Percentiles rank a stretch among this genome's conserved stretches.
phyloP scores from a whole-genome alignment of 2,113 vertebrate genomes.

The Meleagris gallopavo region DNA sequence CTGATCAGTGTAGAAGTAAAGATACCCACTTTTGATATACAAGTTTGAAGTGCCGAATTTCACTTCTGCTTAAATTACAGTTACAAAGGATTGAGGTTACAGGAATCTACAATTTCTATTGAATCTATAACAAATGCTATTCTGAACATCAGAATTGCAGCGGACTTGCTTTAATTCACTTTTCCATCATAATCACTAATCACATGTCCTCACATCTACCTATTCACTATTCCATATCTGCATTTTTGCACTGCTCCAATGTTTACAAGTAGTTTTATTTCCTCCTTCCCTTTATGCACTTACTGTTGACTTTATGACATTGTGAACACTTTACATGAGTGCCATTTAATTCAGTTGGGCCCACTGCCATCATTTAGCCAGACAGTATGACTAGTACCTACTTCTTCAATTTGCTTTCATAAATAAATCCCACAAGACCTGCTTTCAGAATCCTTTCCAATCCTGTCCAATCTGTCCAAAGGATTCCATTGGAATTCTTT shows the following conservation, averaged over 20 bases:
- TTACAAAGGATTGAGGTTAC: background rate
- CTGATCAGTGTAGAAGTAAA: background rate
- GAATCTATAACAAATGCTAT: background rate
- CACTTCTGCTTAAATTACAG: background rate
- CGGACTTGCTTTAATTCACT: background rate
- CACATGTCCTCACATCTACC: accelerated
- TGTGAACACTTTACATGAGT: background rate
- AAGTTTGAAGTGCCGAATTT: background rate
- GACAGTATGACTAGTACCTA: background rate
- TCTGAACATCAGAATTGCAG: accelerated
- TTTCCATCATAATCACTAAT: background rate
- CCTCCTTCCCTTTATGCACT: background rate
- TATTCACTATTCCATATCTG: background rate
- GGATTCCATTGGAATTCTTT: background rate
- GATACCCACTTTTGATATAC: accelerated
- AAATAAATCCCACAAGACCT: background rate
- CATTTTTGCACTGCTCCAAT: background rate
- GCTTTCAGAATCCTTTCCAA: background rate
- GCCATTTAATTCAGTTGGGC: background rate
- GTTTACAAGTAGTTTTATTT: background rate
- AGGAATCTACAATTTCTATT: background rate
- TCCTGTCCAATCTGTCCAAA: too few relatives aligned
- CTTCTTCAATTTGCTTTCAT: background rate
- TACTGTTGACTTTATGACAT: background rate
- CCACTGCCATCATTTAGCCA: background rate